Evolutionary conservation across 2,113 vertebrate species (phyloP).

Genomic region (Emberiza fucata): DNA sequence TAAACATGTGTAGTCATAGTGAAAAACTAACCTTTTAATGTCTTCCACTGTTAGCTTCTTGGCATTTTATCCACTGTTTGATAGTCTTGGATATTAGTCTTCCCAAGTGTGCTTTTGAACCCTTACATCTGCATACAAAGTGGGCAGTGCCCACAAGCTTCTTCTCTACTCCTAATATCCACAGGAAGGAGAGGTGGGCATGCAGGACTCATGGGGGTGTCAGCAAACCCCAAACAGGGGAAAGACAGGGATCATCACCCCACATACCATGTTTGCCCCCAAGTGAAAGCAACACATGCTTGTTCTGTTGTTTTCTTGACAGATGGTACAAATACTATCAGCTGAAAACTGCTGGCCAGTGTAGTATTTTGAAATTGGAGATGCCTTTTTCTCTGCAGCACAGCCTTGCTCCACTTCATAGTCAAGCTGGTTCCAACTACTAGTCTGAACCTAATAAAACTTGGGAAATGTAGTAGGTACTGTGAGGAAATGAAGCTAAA

Average conservation of each 20-base stretch:
- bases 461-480: neutral
- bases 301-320: neutral
- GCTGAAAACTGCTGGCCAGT: neutral
- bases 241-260: neutral
- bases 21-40: neutral
- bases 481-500: neutral
- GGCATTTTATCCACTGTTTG: neutral
- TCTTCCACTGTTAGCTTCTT: neutral
- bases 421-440: neutral
- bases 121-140: neutral
- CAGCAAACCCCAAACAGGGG: neutral
- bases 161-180: neutral
- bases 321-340: neutral
- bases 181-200: neutral
- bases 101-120: neutral
- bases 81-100: neutral
- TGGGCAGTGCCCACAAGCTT: fast-evolving
- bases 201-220: no score
- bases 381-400: neutral
- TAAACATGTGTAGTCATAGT: neutral
- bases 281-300: neutral
- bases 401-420: neutral
- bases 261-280: neutral
- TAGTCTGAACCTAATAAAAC: neutral
- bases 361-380: neutral